These are phyloP conservation scores for Selene dorsalis DNA, from an alignment of 2,797 vertebrate genomes.

Conservation along the genomic window DNA sequence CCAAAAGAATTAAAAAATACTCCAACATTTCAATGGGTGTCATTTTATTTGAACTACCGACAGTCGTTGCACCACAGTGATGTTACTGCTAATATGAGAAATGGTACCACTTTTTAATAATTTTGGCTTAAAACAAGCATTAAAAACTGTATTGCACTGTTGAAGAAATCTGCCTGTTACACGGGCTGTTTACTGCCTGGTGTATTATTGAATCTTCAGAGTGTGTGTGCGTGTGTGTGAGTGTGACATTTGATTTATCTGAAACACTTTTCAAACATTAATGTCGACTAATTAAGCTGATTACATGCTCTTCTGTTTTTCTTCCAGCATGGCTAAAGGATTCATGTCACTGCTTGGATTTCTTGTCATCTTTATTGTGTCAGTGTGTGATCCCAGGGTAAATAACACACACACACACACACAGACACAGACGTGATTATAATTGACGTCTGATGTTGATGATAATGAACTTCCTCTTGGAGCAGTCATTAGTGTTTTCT, in stretches of 20 bases:
- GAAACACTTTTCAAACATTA: conserved; percentile 6
- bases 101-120: neutral
- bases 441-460: neutral
- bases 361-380: conserved; percentile 77
- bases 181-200: conserved; percentile 47
- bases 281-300: conserved; percentile 25
- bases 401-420: conserved; percentile 16
- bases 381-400: conserved; percentile 81
- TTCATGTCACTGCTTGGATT: conserved; percentile 79
- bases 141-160: neutral
- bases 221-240: neutral
- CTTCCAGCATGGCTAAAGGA: conserved; percentile 69
- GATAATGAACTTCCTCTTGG: neutral
- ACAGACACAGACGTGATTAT: too few species aligned
- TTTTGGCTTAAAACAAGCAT: conserved; percentile 14
- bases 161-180: conserved; percentile 35
- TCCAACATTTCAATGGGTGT: neutral
- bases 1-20: neutral
- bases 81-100: neutral
- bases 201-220: conserved; percentile 21
- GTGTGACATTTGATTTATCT: neutral
- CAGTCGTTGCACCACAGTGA: neutral
- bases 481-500: conserved; percentile 5
- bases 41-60: too few species aligned
- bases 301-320: conserved; percentile 30